Evolutionary conservation across 2,888 invertebrate genomes (phyloP).

Genomic region (Cataglyphis rosenhaueri): DNA sequence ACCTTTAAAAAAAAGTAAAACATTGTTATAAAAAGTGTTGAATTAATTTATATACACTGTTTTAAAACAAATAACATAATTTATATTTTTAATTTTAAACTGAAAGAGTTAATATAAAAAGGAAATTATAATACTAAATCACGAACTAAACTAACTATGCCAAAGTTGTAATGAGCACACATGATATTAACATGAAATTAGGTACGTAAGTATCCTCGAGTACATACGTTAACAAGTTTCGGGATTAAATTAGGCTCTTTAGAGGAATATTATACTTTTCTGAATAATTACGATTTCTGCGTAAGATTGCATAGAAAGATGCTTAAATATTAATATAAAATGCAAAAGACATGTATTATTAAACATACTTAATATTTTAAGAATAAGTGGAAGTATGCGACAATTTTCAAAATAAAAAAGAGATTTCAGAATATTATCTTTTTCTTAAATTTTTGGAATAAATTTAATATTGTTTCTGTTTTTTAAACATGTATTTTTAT

Average conservation of each 20-base stretch:
- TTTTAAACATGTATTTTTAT: neutral
- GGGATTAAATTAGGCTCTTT: neutral
- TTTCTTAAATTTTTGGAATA: neutral
- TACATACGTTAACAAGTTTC: conserved; percentile 1
- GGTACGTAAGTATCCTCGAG: conserved; percentile 3
- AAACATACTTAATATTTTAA: neutral
- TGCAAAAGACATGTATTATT: neutral
- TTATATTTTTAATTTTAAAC: neutral
- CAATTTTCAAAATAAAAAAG: neutral
- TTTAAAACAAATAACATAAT: neutral
- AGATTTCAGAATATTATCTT: neutral
- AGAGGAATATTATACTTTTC: neutral
- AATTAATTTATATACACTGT: neutral
- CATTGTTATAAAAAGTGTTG: neutral
- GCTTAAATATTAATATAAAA: neutral
- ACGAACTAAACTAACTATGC: neutral
- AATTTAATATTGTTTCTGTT: neutral
- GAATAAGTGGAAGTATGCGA: neutral
- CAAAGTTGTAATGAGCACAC: neutral
- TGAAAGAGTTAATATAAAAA: neutral
- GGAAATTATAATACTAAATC: neutral
- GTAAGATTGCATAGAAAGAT: neutral
- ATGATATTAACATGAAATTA: conserved; percentile 12
- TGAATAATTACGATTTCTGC: conserved; percentile 1
- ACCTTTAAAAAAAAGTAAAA: neutral